These are phyloP conservation scores for Perizoma affinitatum DNA, from an alignment of 2,888 invertebrate genomes.

Conservation along the genomic window DNA sequence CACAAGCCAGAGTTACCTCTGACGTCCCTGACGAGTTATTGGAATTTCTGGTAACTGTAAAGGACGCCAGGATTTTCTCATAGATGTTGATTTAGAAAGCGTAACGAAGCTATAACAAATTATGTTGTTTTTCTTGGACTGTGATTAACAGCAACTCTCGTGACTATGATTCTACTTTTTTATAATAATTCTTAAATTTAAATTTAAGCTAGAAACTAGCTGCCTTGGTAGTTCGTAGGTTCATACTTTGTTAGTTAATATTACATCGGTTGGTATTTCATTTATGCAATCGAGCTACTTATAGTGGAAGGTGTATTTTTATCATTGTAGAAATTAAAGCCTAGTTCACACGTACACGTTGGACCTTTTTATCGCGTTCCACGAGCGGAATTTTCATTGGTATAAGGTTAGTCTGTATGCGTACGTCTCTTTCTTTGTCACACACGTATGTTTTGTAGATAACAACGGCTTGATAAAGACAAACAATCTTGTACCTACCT, in stretches of 20 bases:
- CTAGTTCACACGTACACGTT: constrained; percentile 25
- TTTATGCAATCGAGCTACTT: too few species aligned
- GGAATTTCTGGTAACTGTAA: constrained; percentile 33
- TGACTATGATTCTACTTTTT: constrained; percentile 5
- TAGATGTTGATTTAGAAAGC: constrained; percentile 22
- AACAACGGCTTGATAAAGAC: constrained; percentile 40
- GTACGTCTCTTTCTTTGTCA: constrained; percentile 34
- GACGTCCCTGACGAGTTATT: constrained; percentile 28
- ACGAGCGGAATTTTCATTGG: constrained; percentile 19
- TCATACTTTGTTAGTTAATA: background rate
- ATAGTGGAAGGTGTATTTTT: background rate
- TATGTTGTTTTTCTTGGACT: constrained; percentile 28
- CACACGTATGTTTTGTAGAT: constrained; percentile 39
- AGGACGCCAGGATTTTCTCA: constrained; percentile 23
- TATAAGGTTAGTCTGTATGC: constrained; percentile 7
- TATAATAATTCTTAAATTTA: constrained; percentile 2
- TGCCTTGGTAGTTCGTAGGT: background rate
- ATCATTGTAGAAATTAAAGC: constrained; percentile 23
- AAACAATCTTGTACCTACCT: constrained; percentile 14
- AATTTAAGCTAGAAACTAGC: constrained; percentile 6
- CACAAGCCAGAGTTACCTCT: constrained; percentile 37
- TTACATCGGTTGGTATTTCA: background rate
- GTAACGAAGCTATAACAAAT: constrained; percentile 28
- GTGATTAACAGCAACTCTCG: constrained; percentile 17
- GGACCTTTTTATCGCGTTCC: constrained; percentile 17